These are phyloP conservation scores for Anadara kagoshimensis DNA, from an alignment of 1,140 invertebrate species.

Conservation along the genomic window DNA sequence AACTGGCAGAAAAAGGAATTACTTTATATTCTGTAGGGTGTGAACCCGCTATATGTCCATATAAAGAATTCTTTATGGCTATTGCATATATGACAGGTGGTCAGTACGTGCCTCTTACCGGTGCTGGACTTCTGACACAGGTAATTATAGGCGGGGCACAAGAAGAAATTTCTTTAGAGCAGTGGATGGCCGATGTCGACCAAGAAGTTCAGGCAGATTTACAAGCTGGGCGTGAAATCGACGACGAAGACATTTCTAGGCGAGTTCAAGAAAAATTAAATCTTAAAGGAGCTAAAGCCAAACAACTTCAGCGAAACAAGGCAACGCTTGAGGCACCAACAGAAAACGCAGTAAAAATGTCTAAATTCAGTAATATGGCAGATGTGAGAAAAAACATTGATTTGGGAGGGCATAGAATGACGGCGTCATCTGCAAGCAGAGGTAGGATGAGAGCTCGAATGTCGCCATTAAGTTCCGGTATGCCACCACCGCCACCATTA, in stretches of 20 bases:
- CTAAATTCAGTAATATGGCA: conserved; percentile 32
- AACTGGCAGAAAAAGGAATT: conserved; percentile 58
- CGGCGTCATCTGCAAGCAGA: too few relatives aligned
- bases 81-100: conserved; percentile 61
- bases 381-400: conserved; percentile 8
- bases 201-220: conserved; percentile 51
- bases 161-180: conserved; percentile 63
- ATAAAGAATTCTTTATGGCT: conserved; percentile 59
- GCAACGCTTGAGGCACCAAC: conserved; percentile 10
- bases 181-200: conserved; percentile 63
- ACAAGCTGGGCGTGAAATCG: conserved; percentile 28
- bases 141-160: conserved; percentile 64
- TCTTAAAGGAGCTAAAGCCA: conserved; percentile 36
- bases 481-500: too few relatives aligned
- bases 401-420: too few relatives aligned
- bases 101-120: conserved; percentile 59
- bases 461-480: too few relatives aligned
- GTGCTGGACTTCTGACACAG: conserved; percentile 51
- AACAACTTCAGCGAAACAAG: conserved; percentile 42
- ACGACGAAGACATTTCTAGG: conserved; percentile 37
- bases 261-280: conserved; percentile 44
- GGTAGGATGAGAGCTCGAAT: too few relatives aligned
- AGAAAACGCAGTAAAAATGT: conserved; percentile 31
- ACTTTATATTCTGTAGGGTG: conserved; percentile 59
- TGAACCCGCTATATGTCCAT: conserved; percentile 50